Percentiles rank a stretch among this genome's conserved stretches.
Conservation (phyloP, 1,140 invertebrate genomes). For the Reticulitermes speratus region DNA sequence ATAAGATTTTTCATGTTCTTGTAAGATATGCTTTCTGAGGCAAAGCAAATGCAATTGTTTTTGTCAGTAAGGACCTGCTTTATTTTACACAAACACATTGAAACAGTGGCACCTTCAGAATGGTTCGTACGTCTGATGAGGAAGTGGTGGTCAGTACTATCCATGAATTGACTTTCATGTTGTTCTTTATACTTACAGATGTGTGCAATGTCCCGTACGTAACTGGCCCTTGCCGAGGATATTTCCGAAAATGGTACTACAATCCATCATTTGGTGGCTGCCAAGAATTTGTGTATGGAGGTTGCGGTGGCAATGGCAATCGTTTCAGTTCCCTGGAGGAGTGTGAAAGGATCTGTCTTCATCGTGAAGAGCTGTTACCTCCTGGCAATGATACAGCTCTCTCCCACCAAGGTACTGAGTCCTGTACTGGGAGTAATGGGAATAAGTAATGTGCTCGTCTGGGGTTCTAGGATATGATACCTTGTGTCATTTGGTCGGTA, state of each 20-base stretch:
- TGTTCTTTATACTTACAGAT: slow-evolving; percentile 45
- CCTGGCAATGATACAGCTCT: slow-evolving; percentile 47
- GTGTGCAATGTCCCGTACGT: slow-evolving; percentile 62
- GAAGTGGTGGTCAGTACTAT: too few relatives aligned
- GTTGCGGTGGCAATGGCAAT: slow-evolving; percentile 84
- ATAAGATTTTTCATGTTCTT: too few relatives aligned
- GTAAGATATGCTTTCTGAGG: too few relatives aligned
- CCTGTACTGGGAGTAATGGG: slow-evolving; percentile 36
- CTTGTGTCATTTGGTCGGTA: too few relatives aligned
- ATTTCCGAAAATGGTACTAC: slow-evolving; percentile 68
- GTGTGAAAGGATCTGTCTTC: slow-evolving; percentile 66
- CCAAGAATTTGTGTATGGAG: slow-evolving; percentile 74
- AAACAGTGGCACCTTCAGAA: too few relatives aligned
- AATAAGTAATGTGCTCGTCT: too few relatives aligned
- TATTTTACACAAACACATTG: too few relatives aligned
- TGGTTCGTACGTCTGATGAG: too few relatives aligned
- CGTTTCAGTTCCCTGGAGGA: slow-evolving; percentile 70
- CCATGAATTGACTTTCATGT: too few relatives aligned
- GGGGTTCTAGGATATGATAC: too few relatives aligned
- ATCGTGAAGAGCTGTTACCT: slow-evolving; percentile 50
- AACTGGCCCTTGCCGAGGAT: slow-evolving; percentile 64
- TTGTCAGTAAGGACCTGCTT: too few relatives aligned
- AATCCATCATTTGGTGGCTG: slow-evolving; percentile 57
- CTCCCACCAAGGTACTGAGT: slow-evolving; percentile 40
- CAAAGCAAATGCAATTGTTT: too few relatives aligned